Percentiles rank a stretch among this genome's conserved stretches.
phyloP scores from a whole-genome alignment of 2,113 vertebrate genomes.

The Climacteris rufus region DNA sequence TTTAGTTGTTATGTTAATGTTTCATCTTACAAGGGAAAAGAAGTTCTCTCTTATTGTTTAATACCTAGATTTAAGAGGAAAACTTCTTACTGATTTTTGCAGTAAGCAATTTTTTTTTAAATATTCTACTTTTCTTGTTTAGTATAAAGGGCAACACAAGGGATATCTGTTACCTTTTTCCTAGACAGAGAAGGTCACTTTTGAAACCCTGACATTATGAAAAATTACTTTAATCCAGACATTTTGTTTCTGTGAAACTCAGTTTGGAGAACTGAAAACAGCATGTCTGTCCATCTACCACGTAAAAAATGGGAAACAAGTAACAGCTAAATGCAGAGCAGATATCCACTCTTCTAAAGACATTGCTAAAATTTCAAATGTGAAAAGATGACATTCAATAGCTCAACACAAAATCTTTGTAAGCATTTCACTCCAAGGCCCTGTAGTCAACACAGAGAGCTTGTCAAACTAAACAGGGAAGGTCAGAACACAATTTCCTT shows the following conservation, averaged over 20 bases:
- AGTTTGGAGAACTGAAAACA: neutral
- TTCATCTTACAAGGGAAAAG: neutral
- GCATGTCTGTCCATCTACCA: fast-evolving
- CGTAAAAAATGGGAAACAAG: neutral
- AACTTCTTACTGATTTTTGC: neutral
- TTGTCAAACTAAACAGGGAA: neutral
- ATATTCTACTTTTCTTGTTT: neutral
- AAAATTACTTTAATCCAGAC: neutral
- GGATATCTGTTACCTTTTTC: neutral
- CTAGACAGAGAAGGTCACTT: neutral
- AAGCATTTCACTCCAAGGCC: neutral
- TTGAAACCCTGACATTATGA: neutral
- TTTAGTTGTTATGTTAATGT: neutral
- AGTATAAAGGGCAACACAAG: neutral
- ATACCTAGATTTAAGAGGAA: neutral
- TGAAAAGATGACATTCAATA: neutral
- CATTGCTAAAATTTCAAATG: neutral
- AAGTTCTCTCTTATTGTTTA: neutral
- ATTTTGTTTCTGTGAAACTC: neutral
- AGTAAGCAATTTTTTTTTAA: neutral
- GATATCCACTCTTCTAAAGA: neutral
- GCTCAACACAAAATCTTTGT: neutral
- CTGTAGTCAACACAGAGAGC: neutral
- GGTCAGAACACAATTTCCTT: neutral
- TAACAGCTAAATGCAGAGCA: neutral